Percentiles rank a stretch among this genome's conserved stretches.
Evolutionary conservation across 1,140 invertebrate genomes (phyloP).

Genomic region (Saccostrea cuccullata): DNA sequence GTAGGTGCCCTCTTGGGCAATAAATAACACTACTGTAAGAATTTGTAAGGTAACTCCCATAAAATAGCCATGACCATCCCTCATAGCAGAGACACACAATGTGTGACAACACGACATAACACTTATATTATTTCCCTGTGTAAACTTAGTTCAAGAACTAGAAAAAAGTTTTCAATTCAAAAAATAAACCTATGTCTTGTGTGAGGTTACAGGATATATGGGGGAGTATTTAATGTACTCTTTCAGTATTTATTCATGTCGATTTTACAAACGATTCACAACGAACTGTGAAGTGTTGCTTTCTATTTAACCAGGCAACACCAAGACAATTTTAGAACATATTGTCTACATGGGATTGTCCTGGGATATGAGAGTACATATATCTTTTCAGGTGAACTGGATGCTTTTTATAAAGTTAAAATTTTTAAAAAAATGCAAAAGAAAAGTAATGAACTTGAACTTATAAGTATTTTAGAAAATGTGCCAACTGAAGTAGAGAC

Average conservation of each 20-base stretch:
- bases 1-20: not conserved
- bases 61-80: not conserved
- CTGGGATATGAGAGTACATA: too few relatives aligned
- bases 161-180: conserved; percentile 16
- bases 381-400: too few relatives aligned
- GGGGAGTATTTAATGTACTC: conserved; percentile 12
- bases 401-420: too few relatives aligned
- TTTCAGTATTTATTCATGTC: conserved; percentile 7
- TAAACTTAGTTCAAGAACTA: not conserved
- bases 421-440: too few relatives aligned
- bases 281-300: not conserved
- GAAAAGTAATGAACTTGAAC: too few relatives aligned
- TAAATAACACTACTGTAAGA: conserved; percentile 5
- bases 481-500: too few relatives aligned
- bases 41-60: not conserved
- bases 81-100: not conserved
- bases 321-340: not conserved
- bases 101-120: not conserved
- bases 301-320: not conserved
- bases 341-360: not conserved
- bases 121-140: conserved; percentile 16
- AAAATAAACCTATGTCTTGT: not conserved
- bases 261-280: not conserved
- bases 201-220: not conserved
- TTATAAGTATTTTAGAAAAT: too few relatives aligned